Evolutionary conservation across 1,140 invertebrate species (phyloP).

Genomic region (Rhopalosiphum padi): DNA sequence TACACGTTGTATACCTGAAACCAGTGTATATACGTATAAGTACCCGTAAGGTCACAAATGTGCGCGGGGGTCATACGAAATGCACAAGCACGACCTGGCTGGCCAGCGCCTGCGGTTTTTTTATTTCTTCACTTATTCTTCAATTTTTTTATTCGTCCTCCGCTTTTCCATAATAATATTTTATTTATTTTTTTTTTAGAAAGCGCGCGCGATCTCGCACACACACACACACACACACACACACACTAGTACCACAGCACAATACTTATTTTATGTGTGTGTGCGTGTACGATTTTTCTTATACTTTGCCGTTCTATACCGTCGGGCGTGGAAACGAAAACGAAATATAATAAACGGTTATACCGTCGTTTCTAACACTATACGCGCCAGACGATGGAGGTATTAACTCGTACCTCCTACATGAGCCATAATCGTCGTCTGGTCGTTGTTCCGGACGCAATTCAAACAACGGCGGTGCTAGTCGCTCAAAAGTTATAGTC

Average conservation of each 20-base stretch:
- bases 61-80: constrained; percentile 43
- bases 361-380: background rate
- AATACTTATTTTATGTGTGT: background rate
- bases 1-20: too few relatives aligned
- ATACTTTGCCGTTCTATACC: background rate
- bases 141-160: constrained; percentile 17
- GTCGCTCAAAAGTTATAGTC: background rate
- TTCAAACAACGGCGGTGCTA: background rate
- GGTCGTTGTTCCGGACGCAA: background rate
- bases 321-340: background rate
- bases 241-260: background rate
- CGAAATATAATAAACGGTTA: constrained; percentile 1
- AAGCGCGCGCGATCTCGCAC: background rate
- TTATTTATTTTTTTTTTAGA: constrained; percentile 28
- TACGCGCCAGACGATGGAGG: background rate
- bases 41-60: constrained; percentile 30
- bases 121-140: background rate
- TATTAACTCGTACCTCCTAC: background rate
- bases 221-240: too few relatives aligned
- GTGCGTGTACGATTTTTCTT: background rate
- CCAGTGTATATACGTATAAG: background rate
- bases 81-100: constrained; percentile 42
- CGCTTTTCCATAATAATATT: background rate
- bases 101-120: constrained; percentile 53
- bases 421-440: background rate